These are phyloP conservation scores for Falco naumanni DNA, from an alignment of 2,797 vertebrate genomes.

Conservation along the genomic window DNA sequence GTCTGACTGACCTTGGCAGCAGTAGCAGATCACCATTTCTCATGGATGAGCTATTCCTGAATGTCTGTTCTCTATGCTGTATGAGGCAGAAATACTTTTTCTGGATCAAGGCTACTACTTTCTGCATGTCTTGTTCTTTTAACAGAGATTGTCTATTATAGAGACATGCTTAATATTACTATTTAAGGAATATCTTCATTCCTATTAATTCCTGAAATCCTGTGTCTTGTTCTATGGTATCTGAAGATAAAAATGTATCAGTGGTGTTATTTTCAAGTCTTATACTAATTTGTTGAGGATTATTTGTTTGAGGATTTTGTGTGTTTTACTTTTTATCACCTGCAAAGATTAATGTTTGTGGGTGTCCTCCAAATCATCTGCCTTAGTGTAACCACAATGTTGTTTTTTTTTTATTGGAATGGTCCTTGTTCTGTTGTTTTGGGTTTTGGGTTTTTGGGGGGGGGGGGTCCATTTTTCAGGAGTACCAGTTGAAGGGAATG, in stretches of 20 bases:
- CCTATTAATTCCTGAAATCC: neutral
- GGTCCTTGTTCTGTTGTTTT: neutral
- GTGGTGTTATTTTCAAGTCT: neutral
- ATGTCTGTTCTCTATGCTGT: slow-evolving; percentile 10
- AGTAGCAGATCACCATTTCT: slow-evolving; percentile 44
- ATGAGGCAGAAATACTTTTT: slow-evolving; percentile 37
- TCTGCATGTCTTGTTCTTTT: slow-evolving; percentile 1
- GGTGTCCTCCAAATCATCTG: neutral
- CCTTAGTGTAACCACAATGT: neutral
- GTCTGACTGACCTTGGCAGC: slow-evolving; percentile 51
- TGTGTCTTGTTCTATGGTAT: neutral
- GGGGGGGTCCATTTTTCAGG: neutral
- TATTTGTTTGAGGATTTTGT: slow-evolving; percentile 16
- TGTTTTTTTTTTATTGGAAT: neutral
- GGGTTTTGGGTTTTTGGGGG: too few species aligned
- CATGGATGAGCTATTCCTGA: slow-evolving; percentile 44
- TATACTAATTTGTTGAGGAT: neutral
- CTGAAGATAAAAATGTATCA: neutral
- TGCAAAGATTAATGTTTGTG: neutral
- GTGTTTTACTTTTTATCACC: slow-evolving; percentile 15
- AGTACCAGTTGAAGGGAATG: neutral
- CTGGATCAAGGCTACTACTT: slow-evolving; percentile 27
- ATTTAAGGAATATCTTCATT: neutral
- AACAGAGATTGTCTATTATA: neutral
- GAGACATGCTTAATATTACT: neutral